A percentile compares a stretch with the other conserved stretches of the same genome.
These are phyloP conservation scores for Lasioglossum morio DNA, from an alignment of 2,888 invertebrate genomes.

Conservation along the genomic window DNA sequence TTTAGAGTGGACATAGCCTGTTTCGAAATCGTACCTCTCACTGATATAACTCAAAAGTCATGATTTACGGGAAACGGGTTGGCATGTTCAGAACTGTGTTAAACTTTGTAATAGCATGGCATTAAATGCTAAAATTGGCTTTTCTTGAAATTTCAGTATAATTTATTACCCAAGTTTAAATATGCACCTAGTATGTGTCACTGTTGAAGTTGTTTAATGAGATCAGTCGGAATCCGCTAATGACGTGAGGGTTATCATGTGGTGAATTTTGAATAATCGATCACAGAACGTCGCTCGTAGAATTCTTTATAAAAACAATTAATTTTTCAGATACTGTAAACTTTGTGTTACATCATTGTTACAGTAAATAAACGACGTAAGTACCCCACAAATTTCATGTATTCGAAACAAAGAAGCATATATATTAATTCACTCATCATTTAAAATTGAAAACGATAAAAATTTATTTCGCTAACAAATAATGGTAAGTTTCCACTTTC, in stretches of 20 bases:
- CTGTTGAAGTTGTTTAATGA: background rate
- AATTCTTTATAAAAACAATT: background rate
- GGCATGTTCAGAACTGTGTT: constrained; percentile 3
- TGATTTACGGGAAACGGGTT: background rate
- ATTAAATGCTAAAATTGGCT: background rate
- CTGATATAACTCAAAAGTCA: constrained; percentile 6
- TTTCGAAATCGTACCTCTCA: background rate
- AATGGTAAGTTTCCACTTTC: background rate
- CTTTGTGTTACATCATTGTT: too few relatives aligned
- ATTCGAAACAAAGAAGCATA: too few relatives aligned
- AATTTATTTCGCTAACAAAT: background rate
- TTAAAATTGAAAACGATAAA: background rate
- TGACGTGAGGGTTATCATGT: background rate
- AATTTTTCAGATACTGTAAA: background rate
- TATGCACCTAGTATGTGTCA: background rate
- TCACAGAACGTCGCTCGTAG: background rate
- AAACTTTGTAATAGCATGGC: background rate
- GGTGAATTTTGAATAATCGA: background rate
- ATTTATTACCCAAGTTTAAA: background rate
- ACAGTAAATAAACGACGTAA: background rate
- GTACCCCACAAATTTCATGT: too few relatives aligned
- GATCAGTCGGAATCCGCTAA: background rate
- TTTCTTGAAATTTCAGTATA: background rate
- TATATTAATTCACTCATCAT: too few relatives aligned
- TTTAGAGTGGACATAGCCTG: background rate